Conservation (phyloP, 2,888 invertebrate genomes). For the Andricus quercusramuli region DNA sequence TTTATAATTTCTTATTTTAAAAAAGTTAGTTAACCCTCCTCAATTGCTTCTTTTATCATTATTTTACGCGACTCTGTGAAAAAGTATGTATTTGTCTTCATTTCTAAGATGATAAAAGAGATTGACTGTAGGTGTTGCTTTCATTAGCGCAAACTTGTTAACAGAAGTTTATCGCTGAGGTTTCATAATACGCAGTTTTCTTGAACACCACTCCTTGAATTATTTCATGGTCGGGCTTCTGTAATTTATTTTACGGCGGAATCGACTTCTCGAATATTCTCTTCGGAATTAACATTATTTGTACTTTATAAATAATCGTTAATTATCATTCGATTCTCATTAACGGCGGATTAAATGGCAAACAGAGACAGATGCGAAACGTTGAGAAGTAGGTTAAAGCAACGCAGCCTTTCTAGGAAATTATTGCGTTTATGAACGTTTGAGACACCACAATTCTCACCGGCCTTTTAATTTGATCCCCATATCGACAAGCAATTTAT, state of each 20-base stretch:
- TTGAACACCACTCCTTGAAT: slow-evolving; percentile 26
- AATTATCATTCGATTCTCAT: slow-evolving; percentile 25
- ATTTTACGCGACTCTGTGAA: neutral
- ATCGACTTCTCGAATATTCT: slow-evolving; percentile 6
- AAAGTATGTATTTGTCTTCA: neutral
- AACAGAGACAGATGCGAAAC: slow-evolving; percentile 7
- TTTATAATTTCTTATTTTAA: too few relatives aligned
- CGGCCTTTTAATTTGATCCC: slow-evolving; percentile 37
- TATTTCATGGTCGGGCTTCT: slow-evolving; percentile 1
- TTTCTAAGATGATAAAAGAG: neutral
- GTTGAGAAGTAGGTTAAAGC: slow-evolving; percentile 15
- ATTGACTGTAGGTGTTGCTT: slow-evolving; percentile 14
- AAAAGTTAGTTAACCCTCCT: neutral
- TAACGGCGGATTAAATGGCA: neutral
- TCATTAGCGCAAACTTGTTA: slow-evolving; percentile 35
- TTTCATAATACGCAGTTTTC: slow-evolving; percentile 26
- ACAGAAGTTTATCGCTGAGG: slow-evolving; percentile 6
- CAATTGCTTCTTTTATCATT: neutral
- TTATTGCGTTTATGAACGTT: slow-evolving; percentile 21
- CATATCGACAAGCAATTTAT: neutral
- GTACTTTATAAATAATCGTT: slow-evolving; percentile 12
- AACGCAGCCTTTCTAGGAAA: neutral
- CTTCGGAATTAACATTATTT: neutral
- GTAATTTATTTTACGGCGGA: neutral
- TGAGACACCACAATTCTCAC: slow-evolving; percentile 44